Percentiles rank a stretch among this genome's conserved stretches.
These are phyloP conservation scores for Copsychus sechellarum DNA, from an alignment of 2,113 vertebrate species.

Conservation along the genomic window DNA sequence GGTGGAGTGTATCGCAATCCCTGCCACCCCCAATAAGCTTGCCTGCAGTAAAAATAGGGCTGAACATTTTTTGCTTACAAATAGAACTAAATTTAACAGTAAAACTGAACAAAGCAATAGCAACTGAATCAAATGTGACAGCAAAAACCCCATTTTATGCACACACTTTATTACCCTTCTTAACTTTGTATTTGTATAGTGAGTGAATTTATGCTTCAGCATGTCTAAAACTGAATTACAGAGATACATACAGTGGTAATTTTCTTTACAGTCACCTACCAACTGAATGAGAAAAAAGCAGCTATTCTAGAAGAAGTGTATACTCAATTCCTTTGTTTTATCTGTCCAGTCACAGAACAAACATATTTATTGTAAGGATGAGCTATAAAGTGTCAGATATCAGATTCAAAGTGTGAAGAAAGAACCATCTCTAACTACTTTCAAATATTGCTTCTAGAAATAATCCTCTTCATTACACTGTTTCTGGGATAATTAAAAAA, in stretches of 20 bases:
- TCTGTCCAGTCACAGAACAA: neutral
- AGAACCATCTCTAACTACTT: neutral
- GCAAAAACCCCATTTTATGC: constrained; percentile 9
- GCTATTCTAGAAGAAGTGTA: neutral
- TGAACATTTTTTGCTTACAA: neutral
- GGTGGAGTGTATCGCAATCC: neutral
- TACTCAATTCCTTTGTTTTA: neutral
- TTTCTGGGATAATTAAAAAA: neutral
- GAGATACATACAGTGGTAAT: neutral
- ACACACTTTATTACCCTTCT: constrained; percentile 39
- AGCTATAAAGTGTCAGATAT: neutral
- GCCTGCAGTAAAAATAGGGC: neutral
- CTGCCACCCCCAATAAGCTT: neutral
- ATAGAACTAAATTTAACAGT: neutral
- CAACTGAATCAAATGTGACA: constrained; percentile 43
- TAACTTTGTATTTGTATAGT: constrained; percentile 28
- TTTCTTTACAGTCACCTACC: neutral
- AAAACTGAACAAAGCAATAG: constrained; percentile 20
- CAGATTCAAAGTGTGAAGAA: neutral
- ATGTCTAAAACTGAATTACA: constrained; percentile 14
- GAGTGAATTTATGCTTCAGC: constrained; percentile 26
- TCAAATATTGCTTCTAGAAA: neutral
- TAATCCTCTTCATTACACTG: neutral
- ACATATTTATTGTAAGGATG: neutral
- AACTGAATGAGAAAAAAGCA: neutral